Evolutionary conservation across 92 coral and sea anemone species (phyloP).

Genomic region (Epizoanthus ramosus): DNA sequence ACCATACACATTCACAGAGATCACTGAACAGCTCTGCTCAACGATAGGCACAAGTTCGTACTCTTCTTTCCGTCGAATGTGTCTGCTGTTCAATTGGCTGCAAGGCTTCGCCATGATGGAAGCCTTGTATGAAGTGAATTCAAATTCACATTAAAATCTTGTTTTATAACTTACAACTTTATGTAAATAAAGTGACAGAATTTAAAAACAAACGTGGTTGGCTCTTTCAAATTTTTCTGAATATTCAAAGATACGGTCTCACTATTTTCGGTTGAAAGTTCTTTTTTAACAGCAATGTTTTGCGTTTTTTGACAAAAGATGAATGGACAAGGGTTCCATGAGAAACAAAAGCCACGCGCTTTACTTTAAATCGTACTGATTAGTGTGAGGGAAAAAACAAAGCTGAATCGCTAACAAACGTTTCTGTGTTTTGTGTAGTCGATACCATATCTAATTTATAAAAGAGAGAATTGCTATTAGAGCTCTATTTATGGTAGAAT

Average conservation of each 20-base stretch:
- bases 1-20: conserved; percentile 10
- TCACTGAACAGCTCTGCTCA: conserved; percentile 3
- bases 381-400: too few species aligned
- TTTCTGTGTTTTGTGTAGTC: too few species aligned
- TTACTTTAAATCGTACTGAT: too few species aligned
- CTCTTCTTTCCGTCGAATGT: background rate
- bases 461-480: too few species aligned
- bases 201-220: conserved; percentile 20
- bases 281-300: conserved; percentile 1
- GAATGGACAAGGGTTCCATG: background rate
- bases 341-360: background rate
- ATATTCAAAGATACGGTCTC: background rate
- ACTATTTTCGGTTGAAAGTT: conserved; percentile 7
- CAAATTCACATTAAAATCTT: conserved; percentile 9
- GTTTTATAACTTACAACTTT: background rate
- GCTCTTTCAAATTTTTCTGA: background rate
- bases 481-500: too few species aligned
- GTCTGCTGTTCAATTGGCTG: background rate
- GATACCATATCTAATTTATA: too few species aligned
- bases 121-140: conserved; percentile 25
- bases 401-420: too few species aligned
- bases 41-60: background rate
- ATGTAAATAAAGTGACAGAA: background rate
- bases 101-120: conserved; percentile 10
- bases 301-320: conserved; percentile 8